Conservation (phyloP, 2,113 vertebrate species). For the Eidolon helvum region DNA sequence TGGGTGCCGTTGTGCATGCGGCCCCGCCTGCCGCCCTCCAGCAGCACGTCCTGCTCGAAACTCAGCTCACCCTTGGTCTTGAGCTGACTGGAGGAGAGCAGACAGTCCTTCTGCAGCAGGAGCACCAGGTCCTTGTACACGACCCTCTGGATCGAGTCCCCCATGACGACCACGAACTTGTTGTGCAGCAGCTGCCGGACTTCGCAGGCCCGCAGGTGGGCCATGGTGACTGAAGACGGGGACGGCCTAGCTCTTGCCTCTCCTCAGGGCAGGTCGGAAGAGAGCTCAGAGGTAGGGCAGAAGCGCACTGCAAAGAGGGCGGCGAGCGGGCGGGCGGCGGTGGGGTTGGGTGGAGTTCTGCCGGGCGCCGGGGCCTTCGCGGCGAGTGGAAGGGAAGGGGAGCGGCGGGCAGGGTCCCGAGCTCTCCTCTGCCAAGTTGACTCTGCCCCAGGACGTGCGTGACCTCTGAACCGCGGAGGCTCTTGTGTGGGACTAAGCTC, state of each 20-base stretch:
- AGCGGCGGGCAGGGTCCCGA: not conserved
- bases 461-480: not conserved
- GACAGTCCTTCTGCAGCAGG: constrained; percentile 82
- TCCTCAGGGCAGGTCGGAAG: not conserved
- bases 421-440: not conserved
- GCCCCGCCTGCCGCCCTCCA: constrained; percentile 68
- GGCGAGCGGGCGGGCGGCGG: rapidly evolving
- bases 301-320: rapidly evolving
- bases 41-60: constrained; percentile 83
- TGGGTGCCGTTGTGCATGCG: constrained; percentile 55
- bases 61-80: constrained; percentile 82
- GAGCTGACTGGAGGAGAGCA: constrained; percentile 77
- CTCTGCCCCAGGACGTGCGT: not conserved
- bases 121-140: constrained; percentile 89
- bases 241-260: not conserved
- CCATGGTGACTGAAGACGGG: not conserved
- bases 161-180: constrained; percentile 86
- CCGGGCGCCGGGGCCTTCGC: rapidly evolving
- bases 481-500: not conserved
- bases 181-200: constrained; percentile 84
- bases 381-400: not conserved
- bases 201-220: constrained; percentile 25
- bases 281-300: rapidly evolving
- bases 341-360: rapidly evolving
- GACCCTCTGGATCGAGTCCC: constrained; percentile 85